phyloP scores from a whole-genome alignment of 2,113 vertebrate genomes.

The Lipophrys pholis region DNA sequence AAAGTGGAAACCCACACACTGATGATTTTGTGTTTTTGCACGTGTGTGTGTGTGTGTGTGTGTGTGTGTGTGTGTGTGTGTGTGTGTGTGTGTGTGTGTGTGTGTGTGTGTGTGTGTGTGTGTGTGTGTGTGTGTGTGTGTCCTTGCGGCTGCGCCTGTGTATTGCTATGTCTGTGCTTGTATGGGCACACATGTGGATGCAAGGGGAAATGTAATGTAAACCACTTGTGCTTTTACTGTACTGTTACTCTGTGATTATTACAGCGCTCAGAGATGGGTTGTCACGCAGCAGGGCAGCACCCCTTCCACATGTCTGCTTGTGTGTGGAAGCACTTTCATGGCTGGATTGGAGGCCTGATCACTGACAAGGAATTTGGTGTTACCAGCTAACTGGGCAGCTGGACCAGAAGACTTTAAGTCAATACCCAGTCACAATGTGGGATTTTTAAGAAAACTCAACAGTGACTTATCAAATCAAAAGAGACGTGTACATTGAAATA shows the following conservation, averaged over 20 bases:
- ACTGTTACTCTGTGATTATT: constrained; percentile 72
- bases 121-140: constrained; percentile 19
- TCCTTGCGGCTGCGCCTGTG: constrained; percentile 27
- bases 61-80: constrained; percentile 41
- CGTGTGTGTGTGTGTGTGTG: constrained; percentile 44
- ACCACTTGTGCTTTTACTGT: constrained; percentile 74
- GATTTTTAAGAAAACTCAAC: not conserved
- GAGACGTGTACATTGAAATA: not conserved
- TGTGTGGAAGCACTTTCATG: constrained; percentile 22
- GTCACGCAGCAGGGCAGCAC: constrained; percentile 53
- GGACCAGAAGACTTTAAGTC: constrained; percentile 14
- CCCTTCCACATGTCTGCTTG: constrained; percentile 30
- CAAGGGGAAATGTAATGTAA: constrained; percentile 65
- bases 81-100: constrained; percentile 44
- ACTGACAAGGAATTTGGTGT: constrained; percentile 20
- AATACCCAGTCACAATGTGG: constrained; percentile 9
- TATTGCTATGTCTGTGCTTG: constrained; percentile 31
- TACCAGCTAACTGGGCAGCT: constrained; percentile 15
- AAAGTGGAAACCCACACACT: constrained; percentile 74
- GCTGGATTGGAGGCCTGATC: constrained; percentile 16
- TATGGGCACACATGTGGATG: constrained; percentile 60
- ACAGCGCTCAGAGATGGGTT: constrained; percentile 51
- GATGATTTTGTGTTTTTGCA: constrained; percentile 58
- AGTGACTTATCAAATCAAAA: not conserved
- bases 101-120: constrained; percentile 22